phyloP scores from a whole-genome alignment of 2,888 invertebrate species.

The Epirrita christyi region DNA sequence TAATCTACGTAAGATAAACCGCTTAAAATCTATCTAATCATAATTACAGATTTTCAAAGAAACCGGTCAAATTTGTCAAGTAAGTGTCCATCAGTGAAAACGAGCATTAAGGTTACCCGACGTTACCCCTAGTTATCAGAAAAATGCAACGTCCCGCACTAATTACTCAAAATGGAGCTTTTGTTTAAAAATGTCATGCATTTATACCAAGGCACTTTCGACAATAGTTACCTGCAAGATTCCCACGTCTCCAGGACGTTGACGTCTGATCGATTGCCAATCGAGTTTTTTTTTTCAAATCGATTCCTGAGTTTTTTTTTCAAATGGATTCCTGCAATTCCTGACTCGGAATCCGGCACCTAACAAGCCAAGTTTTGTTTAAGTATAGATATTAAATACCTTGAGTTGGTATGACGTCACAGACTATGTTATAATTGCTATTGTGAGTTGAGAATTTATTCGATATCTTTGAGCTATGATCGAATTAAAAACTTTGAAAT shows the following conservation, averaged over 20 bases:
- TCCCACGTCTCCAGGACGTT: slow-evolving; percentile 75
- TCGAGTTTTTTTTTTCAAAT: slow-evolving; percentile 63
- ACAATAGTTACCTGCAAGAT: slow-evolving; percentile 45
- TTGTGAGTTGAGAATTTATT: too few relatives aligned
- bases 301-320: slow-evolving; percentile 54
- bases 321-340: slow-evolving; percentile 63
- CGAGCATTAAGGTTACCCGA: too few relatives aligned
- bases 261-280: slow-evolving; percentile 70
- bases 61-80: too few relatives aligned
- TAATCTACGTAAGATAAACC: too few relatives aligned
- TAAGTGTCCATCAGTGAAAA: too few relatives aligned
- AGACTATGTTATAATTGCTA: too few relatives aligned
- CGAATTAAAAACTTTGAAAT: too few relatives aligned
- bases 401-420: background rate
- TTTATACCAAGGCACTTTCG: slow-evolving; percentile 12
- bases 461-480: too few relatives aligned
- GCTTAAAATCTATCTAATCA: too few relatives aligned
- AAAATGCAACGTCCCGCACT: too few relatives aligned
- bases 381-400: slow-evolving; percentile 20
- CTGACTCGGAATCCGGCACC: slow-evolving; percentile 51
- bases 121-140: too few relatives aligned
- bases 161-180: slow-evolving; percentile 7
- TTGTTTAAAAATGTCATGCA: slow-evolving; percentile 10
- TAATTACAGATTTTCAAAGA: too few relatives aligned
- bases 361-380: slow-evolving; percentile 59